Evolutionary conservation across 2,797 vertebrate species (phyloP).

Genomic region (Remorina albescens): DNA sequence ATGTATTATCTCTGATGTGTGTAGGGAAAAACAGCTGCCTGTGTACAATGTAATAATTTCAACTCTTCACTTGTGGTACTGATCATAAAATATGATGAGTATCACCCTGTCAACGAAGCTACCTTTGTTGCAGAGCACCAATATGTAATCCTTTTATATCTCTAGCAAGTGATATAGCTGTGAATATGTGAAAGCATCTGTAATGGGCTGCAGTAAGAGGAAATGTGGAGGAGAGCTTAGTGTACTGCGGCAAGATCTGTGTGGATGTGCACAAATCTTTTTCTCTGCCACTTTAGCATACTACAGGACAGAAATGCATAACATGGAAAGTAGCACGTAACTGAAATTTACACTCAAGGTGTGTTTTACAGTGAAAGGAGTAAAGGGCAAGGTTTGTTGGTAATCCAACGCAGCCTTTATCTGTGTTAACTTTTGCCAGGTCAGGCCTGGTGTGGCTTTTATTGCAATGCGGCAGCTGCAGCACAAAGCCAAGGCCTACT

Average conservation of each 20-base stretch:
- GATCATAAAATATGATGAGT: not conserved
- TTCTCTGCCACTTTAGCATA: conserved; percentile 11
- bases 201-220: conserved; percentile 41
- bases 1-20: not conserved
- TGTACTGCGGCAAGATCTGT: conserved; percentile 17
- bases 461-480: conserved; percentile 77
- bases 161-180: conserved; percentile 23
- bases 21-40: not conserved
- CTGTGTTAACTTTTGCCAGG: conserved; percentile 55
- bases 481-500: conserved; percentile 66
- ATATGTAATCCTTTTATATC: conserved; percentile 36
- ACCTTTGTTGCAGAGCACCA: conserved; percentile 30
- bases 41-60: not conserved
- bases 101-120: not conserved
- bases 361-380: conserved; percentile 13
- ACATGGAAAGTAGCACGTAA: not conserved
- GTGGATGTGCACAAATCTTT: conserved; percentile 5
- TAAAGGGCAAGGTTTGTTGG: conserved; percentile 35
- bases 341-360: conserved; percentile 37
- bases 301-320: not conserved
- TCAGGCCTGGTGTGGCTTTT: conserved; percentile 62
- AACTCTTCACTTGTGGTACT: not conserved
- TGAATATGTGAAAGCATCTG: conserved; percentile 25
- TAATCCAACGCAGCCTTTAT: conserved; percentile 57
- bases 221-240: conserved; percentile 23